phyloP scores from a whole-genome alignment of 2,888 invertebrate species.

The Hyalella azteca region DNA sequence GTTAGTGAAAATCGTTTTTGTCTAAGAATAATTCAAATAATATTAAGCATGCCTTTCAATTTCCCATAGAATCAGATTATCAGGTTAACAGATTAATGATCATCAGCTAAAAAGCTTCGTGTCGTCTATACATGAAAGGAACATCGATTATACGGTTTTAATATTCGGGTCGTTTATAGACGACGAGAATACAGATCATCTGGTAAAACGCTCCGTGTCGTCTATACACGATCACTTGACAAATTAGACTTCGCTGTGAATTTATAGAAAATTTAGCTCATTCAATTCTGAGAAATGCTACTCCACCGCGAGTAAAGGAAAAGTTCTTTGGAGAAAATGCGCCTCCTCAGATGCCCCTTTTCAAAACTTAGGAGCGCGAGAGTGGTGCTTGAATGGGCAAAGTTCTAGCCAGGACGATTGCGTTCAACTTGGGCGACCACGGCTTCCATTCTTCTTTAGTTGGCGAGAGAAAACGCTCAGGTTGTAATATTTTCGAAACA shows the following conservation, averaged over 20 bases:
- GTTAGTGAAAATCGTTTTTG: too few species aligned
- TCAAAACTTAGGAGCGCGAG: constrained; percentile 8
- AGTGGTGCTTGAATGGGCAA: constrained; percentile 21
- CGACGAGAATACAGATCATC: too few species aligned
- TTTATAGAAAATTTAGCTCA: not conserved
- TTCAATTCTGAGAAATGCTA: constrained; percentile 10
- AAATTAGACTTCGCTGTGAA: not conserved
- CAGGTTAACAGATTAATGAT: too few species aligned
- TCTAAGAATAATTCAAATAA: too few species aligned
- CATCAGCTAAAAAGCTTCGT: too few species aligned
- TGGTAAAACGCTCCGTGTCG: too few species aligned
- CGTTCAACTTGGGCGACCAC: not conserved
- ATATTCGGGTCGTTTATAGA: too few species aligned
- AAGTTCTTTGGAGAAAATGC: constrained; percentile 17
- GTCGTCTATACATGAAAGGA: too few species aligned
- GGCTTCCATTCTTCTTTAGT: not conserved
- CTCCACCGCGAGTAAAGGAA: not conserved
- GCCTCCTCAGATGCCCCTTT: constrained; percentile 7
- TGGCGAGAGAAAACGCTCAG: not conserved
- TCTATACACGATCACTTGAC: not conserved
- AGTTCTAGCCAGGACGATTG: constrained; percentile 20
- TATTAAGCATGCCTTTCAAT: too few species aligned
- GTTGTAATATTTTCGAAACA: too few species aligned
- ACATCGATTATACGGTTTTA: too few species aligned
- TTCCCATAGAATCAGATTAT: too few species aligned